Evolutionary conservation across 2,113 vertebrate species (phyloP).

Genomic region (Hippocampus comes): DNA sequence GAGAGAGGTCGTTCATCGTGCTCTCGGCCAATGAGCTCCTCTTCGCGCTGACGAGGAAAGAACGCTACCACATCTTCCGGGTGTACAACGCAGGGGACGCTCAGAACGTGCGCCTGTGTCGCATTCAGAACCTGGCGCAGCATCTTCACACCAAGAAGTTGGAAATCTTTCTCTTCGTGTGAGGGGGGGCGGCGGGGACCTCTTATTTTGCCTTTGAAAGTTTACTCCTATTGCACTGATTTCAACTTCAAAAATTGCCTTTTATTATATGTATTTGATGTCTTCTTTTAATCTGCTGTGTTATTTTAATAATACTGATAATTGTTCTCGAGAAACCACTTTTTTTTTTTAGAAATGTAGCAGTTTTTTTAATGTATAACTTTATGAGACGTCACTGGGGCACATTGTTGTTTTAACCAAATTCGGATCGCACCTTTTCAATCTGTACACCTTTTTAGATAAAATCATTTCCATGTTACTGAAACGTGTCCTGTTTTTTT

Average conservation of each 20-base stretch:
- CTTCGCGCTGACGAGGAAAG: conserved; percentile 70
- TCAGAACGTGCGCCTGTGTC: conserved; percentile 65
- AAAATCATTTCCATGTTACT: conserved; percentile 12
- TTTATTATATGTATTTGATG: background rate
- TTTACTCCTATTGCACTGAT: conserved; percentile 5
- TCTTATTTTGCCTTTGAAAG: background rate
- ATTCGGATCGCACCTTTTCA: conserved; percentile 12
- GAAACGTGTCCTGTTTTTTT: background rate
- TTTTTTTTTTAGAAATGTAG: background rate
- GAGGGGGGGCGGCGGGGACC: background rate
- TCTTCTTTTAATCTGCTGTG: background rate
- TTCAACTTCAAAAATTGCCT: background rate
- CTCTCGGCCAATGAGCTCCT: conserved; percentile 76
- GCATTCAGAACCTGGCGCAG: conserved; percentile 75
- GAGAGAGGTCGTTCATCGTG: conserved; percentile 68
- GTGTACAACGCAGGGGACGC: conserved; percentile 73
- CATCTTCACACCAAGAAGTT: conserved; percentile 74
- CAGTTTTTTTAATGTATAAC: background rate
- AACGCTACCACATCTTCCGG: conserved; percentile 70
- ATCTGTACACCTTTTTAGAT: conserved; percentile 30
- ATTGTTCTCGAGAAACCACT: background rate
- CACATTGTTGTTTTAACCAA: conserved; percentile 19
- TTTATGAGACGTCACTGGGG: background rate
- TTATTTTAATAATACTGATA: background rate
- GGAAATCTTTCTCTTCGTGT: conserved; percentile 72